Conservation (phyloP, 2,888 invertebrate genomes). For the Pseudococcus longispinus region DNA sequence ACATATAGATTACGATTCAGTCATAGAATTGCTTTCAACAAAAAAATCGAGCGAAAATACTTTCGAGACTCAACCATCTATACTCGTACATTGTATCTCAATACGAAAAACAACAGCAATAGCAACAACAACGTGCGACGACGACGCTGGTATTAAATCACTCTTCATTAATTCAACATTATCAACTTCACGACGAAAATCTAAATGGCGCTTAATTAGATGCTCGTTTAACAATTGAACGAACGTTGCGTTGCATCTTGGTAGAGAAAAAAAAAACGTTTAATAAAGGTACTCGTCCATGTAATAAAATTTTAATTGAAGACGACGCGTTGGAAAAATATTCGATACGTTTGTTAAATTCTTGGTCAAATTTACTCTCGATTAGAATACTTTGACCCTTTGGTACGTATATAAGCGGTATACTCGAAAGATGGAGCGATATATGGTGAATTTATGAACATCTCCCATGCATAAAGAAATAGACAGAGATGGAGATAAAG, state of each 20-base stretch:
- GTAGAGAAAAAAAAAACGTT: not conserved
- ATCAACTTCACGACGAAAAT: conserved; percentile 18
- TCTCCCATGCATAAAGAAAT: not conserved
- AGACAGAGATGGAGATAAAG: not conserved
- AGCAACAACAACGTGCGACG: not conserved
- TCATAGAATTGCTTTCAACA: too few relatives aligned
- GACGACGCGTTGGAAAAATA: not conserved
- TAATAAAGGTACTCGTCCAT: conserved; percentile 44
- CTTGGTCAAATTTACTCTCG: not conserved
- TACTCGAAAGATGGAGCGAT: not conserved
- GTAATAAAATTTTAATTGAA: conserved; percentile 46
- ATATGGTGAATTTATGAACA: not conserved
- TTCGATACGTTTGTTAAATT: not conserved
- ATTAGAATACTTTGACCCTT: conserved; percentile 9
- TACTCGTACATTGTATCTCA: conserved; percentile 26
- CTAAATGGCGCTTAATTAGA: conserved; percentile 44
- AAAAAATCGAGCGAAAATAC: too few relatives aligned
- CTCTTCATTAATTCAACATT: conserved; percentile 34
- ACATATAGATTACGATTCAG: too few relatives aligned
- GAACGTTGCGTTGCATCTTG: conserved; percentile 26
- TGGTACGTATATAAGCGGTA: not conserved
- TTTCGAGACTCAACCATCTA: too few relatives aligned
- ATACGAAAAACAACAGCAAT: not conserved
- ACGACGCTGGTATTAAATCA: conserved; percentile 23
- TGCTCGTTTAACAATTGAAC: conserved; percentile 38